phyloP scores from a whole-genome alignment of 2,888 invertebrate genomes.

The Drosophila incognita region DNA sequence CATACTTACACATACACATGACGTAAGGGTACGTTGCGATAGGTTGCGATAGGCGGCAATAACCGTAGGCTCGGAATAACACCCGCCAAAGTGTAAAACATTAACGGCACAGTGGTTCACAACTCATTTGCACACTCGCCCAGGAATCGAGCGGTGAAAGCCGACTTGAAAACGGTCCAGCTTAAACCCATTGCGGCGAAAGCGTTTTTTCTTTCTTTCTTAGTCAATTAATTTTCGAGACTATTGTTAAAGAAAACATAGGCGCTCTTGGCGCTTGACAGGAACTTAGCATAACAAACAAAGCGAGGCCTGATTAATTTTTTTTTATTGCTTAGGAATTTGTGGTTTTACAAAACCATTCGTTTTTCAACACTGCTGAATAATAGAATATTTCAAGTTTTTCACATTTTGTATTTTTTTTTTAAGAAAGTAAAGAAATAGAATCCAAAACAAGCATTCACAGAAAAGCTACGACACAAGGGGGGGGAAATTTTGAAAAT shows the following conservation, averaged over 20 bases:
- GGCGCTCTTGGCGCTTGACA: background rate
- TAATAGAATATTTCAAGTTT: background rate
- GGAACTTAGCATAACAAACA: conserved; percentile 32
- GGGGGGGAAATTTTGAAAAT: background rate
- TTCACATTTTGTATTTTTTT: background rate
- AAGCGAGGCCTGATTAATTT: conserved; percentile 10
- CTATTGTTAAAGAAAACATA: conserved; percentile 6
- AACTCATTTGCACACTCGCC: conserved; percentile 15
- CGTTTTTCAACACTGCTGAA: background rate
- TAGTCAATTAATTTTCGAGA: conserved; percentile 12
- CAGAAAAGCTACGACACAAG: background rate
- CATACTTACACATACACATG: conserved; percentile 32
- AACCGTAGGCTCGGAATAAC: conserved; percentile 76
- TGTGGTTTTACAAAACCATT: background rate
- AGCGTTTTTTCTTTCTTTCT: conserved; percentile 12
- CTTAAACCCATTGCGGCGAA: conserved; percentile 27
- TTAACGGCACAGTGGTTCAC: conserved; percentile 63
- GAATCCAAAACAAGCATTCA: background rate
- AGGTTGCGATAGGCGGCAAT: conserved; percentile 57
- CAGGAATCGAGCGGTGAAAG: conserved; percentile 25
- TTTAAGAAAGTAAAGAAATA: background rate
- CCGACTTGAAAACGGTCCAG: conserved; percentile 7
- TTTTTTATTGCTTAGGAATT: background rate
- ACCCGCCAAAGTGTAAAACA: conserved; percentile 73
- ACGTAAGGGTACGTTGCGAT: conserved; percentile 51